Evolutionary conservation across 2,888 invertebrate species (phyloP).

Genomic region (Ochropleura plecta): DNA sequence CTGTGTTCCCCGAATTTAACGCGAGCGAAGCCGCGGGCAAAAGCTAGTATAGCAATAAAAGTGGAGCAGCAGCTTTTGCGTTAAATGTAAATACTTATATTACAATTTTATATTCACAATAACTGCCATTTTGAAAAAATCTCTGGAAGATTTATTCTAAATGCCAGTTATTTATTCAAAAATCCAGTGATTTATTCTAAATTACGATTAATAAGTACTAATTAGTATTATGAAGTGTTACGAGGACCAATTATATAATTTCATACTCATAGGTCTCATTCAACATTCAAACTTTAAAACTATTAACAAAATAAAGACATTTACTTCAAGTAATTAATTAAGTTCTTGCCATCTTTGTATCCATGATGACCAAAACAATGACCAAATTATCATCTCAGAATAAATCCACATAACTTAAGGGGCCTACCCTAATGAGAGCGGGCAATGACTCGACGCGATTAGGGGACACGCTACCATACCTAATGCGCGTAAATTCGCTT

Average conservation of each 20-base stretch:
- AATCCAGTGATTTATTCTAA: too few species aligned
- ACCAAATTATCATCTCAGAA: slow-evolving; percentile 5
- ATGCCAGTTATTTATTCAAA: too few species aligned
- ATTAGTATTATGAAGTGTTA: background rate
- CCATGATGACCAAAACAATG: background rate
- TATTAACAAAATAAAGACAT: too few species aligned
- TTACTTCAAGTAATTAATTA: background rate
- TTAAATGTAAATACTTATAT: too few species aligned
- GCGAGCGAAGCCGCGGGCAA: too few species aligned
- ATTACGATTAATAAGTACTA: too few species aligned
- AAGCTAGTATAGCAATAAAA: too few species aligned
- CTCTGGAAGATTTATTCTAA: too few species aligned
- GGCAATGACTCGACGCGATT: slow-evolving; percentile 63
- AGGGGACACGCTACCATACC: slow-evolving; percentile 56
- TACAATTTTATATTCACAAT: too few species aligned
- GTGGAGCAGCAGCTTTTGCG: background rate
- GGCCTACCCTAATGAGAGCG: slow-evolving; percentile 52
- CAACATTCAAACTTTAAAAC: too few species aligned
- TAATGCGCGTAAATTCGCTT: slow-evolving; percentile 61
- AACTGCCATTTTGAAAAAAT: too few species aligned
- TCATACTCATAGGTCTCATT: background rate
- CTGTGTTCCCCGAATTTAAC: too few species aligned
- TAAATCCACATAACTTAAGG: slow-evolving; percentile 13
- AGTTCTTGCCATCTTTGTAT: background rate
- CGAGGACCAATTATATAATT: background rate